Percentiles rank a stretch among this genome's conserved stretches.
phyloP scores from a whole-genome alignment of 2,888 invertebrate species.

The Euzophera pinguis region DNA sequence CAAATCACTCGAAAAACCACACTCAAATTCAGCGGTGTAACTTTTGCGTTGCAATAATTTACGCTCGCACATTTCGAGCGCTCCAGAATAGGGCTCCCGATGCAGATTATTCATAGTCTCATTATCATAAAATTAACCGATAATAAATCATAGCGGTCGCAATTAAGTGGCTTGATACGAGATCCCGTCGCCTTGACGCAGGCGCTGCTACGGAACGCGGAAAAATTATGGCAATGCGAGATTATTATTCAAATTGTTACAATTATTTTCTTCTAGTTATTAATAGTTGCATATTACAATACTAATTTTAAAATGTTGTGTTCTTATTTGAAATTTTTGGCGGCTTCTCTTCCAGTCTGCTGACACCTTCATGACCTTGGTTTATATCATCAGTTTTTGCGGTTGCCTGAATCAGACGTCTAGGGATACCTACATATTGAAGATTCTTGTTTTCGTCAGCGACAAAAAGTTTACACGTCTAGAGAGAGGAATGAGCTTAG shows the following conservation, averaged over 20 bases:
- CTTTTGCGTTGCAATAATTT: background rate
- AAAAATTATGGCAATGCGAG: constrained; percentile 32
- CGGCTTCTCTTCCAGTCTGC: too few species aligned
- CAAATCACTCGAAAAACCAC: background rate
- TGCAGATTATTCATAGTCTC: constrained; percentile 68
- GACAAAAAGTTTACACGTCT: too few species aligned
- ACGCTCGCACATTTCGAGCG: constrained; percentile 13
- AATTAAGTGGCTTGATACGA: constrained; percentile 51
- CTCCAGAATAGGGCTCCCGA: constrained; percentile 38
- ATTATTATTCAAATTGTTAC: constrained; percentile 6
- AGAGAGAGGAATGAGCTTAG: too few species aligned
- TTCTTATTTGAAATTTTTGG: too few species aligned
- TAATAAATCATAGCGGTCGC: constrained; percentile 69
- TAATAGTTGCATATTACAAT: background rate
- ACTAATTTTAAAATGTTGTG: too few species aligned
- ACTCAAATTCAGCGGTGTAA: too few species aligned
- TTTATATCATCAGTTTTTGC: too few species aligned
- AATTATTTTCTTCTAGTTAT: background rate
- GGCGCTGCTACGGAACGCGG: constrained; percentile 46
- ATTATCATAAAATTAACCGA: constrained; percentile 76
- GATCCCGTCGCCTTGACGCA: constrained; percentile 33
- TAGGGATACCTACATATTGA: too few species aligned
- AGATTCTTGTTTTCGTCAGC: too few species aligned
- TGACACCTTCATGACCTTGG: too few species aligned
- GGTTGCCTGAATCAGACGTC: too few species aligned